These are phyloP conservation scores for Meles meles DNA, from an alignment of 2,113 vertebrate genomes.

Conservation along the genomic window DNA sequence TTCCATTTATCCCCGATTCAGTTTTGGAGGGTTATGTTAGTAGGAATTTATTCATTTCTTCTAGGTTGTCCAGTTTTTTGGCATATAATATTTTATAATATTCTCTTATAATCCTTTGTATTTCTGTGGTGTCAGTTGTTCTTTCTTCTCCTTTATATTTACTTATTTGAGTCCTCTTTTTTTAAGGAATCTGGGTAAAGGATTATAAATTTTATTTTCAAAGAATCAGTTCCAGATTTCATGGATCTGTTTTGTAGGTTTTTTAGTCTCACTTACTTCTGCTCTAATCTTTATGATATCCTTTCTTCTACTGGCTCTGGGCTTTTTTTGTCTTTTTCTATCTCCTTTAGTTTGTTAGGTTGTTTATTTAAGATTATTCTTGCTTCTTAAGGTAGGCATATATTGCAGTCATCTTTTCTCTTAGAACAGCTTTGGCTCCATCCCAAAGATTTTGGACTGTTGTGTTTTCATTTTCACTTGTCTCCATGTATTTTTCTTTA, in stretches of 20 bases:
- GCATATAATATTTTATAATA: background rate
- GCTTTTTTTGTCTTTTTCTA: background rate
- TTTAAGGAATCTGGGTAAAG: background rate
- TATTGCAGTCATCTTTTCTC: background rate
- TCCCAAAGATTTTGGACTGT: background rate
- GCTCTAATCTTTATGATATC: background rate
- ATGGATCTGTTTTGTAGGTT: background rate
- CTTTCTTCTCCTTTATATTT: background rate
- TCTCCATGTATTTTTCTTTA: background rate
- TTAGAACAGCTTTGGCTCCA: background rate
- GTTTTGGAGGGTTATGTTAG: background rate
- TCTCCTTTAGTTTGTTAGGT: background rate
- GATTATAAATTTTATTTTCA: background rate
- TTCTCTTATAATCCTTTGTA: background rate
- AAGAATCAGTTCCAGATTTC: background rate
- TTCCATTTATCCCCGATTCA: background rate
- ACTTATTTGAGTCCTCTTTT: background rate
- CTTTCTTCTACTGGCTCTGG: background rate
- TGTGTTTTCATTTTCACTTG: background rate
- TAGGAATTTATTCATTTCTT: background rate
- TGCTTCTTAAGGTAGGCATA: background rate
- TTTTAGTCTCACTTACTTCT: background rate
- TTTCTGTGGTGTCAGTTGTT: background rate
- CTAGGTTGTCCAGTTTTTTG: background rate
- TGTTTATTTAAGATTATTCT: background rate